phyloP scores from a whole-genome alignment of 2,888 invertebrate genomes.

The Brenthis hecate region DNA sequence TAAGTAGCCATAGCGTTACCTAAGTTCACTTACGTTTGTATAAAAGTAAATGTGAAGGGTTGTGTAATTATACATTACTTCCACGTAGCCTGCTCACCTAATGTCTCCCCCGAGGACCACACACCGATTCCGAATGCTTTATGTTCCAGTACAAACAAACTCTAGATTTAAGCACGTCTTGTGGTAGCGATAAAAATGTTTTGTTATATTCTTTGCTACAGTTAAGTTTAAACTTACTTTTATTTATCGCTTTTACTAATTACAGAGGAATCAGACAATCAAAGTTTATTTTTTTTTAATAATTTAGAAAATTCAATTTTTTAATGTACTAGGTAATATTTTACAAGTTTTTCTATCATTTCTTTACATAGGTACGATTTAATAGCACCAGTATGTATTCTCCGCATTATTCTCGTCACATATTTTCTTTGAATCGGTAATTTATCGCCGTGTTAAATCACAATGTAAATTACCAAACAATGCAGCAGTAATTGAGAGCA shows the following conservation, averaged over 20 bases:
- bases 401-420: too few species aligned
- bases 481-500: too few species aligned
- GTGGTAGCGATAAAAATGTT: constrained; percentile 23
- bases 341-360: too few species aligned
- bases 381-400: too few species aligned
- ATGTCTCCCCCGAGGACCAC: constrained; percentile 38
- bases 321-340: too few species aligned
- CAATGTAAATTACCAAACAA: too few species aligned
- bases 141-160: constrained; percentile 38
- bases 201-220: constrained; percentile 5
- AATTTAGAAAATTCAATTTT: too few species aligned
- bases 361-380: too few species aligned
- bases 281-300: too few species aligned
- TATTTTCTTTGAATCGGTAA: too few species aligned
- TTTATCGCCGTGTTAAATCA: too few species aligned
- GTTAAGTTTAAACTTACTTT: constrained; percentile 6
- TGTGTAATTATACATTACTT: constrained; percentile 29
- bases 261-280: neutral
- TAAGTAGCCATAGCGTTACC: constrained; percentile 3
- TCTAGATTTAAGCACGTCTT: constrained; percentile 26
- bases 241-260: neutral
- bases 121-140: constrained; percentile 39
- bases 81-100: constrained; percentile 33
- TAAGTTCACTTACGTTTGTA: constrained; percentile 1
- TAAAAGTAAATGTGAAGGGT: constrained; percentile 20